Percentiles rank a stretch among this genome's conserved stretches.
Evolutionary conservation across 2,888 invertebrate species (phyloP).

Genomic region (Pristionchus mayeri): DNA sequence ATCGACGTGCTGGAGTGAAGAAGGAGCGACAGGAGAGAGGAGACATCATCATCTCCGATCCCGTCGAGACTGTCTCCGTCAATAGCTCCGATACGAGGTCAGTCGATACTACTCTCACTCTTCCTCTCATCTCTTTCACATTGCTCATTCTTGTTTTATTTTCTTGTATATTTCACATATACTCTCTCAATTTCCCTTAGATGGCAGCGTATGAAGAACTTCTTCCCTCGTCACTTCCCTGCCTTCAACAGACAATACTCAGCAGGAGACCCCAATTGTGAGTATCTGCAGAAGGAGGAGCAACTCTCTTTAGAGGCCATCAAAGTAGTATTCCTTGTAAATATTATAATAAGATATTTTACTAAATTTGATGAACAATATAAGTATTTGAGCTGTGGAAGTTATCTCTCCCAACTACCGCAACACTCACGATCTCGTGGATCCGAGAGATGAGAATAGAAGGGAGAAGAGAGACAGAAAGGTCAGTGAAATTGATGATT

Average conservation of each 20-base stretch:
- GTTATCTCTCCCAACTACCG: conserved; percentile 61
- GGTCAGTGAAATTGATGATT: conserved; percentile 4
- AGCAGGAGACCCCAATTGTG: conserved; percentile 41
- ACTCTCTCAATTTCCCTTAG: background rate
- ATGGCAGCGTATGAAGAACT: conserved; percentile 47
- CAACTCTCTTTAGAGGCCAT: no score
- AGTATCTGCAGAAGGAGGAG: no score
- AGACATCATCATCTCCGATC: conserved; percentile 46
- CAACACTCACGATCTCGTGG: conserved; percentile 61
- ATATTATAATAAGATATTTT: no score
- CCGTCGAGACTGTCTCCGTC: conserved; percentile 37
- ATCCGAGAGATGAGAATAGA: conserved; percentile 57
- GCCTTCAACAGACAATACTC: conserved; percentile 44
- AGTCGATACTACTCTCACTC: background rate
- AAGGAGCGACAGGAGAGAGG: background rate
- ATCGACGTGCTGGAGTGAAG: conserved; percentile 18
- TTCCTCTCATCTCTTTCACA: background rate
- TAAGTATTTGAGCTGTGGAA: conserved; percentile 59
- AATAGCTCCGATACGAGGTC: background rate
- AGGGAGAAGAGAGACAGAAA: conserved; percentile 61
- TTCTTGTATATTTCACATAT: background rate
- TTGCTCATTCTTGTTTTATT: no score
- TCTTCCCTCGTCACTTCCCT: conserved; percentile 39
- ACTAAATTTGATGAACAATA: background rate
- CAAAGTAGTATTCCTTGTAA: no score